Evolutionary conservation across 2,113 vertebrate genomes (phyloP).

Genomic region (Otus sunia): DNA sequence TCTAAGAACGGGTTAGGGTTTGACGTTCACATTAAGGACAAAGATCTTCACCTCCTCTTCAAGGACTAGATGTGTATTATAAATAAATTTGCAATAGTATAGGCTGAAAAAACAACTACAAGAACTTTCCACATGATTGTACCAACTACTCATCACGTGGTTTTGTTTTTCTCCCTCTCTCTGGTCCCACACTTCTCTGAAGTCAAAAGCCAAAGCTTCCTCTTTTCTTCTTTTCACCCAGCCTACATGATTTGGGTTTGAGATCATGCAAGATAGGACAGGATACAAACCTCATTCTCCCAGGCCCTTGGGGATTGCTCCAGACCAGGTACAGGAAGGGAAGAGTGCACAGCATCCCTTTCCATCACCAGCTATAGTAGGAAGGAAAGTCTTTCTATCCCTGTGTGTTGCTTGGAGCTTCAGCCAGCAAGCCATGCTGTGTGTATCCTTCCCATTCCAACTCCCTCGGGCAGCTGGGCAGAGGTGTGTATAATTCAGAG

Average conservation of each 20-base stretch:
- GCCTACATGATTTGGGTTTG: neutral
- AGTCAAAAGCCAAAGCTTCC: neutral
- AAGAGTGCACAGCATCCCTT: rapidly evolving
- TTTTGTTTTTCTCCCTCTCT: neutral
- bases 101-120: neutral
- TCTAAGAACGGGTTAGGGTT: neutral
- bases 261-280: neutral
- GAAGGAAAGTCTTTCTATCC: neutral
- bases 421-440: neutral
- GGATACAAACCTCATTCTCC: neutral
- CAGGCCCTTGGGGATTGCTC: neutral
- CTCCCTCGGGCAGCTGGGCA: neutral
- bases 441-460: neutral
- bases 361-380: neutral
- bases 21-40: neutral
- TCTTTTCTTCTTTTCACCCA: neutral
- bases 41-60: neutral
- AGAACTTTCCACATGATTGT: neutral
- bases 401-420: neutral
- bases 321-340: too few species aligned
- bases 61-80: neutral
- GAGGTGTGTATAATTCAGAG: rapidly evolving
- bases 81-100: neutral
- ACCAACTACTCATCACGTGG: neutral
- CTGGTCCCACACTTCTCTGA: neutral